phyloP scores from a whole-genome alignment of 2,888 invertebrate species.

The Agrotis clavis region DNA sequence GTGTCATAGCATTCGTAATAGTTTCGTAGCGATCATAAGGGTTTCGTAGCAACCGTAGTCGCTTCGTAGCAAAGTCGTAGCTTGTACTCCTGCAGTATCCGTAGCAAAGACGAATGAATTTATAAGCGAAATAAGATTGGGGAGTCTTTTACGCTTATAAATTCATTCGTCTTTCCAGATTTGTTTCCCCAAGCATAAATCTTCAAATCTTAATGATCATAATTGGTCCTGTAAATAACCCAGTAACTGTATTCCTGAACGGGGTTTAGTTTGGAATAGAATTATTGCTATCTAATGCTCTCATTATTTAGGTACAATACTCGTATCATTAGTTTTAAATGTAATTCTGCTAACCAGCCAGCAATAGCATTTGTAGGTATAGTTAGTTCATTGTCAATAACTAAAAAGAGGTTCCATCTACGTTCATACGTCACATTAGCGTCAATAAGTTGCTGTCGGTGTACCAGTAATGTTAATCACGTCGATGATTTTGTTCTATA shows the following conservation, averaged over 20 bases:
- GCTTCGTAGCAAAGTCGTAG: neutral
- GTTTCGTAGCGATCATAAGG: neutral
- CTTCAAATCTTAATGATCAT: neutral
- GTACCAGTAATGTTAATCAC: constrained; percentile 72
- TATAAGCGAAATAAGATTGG: neutral
- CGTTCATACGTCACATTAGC: constrained; percentile 46
- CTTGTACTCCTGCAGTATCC: neutral
- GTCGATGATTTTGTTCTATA: constrained; percentile 79
- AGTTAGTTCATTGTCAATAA: neutral
- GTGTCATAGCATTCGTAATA: neutral
- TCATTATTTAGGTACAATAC: neutral
- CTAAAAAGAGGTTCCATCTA: constrained; percentile 27
- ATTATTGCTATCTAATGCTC: neutral
- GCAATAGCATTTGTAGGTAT: neutral
- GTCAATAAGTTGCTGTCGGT: constrained; percentile 57
- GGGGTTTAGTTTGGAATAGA: neutral
- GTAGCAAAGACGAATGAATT: neutral
- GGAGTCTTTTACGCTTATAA: too few relatives aligned
- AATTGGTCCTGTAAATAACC: neutral
- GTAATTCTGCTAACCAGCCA: neutral
- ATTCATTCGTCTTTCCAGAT: neutral
- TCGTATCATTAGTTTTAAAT: constrained; percentile 6
- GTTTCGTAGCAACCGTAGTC: neutral
- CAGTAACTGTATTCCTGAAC: neutral
- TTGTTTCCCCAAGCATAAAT: neutral